These are phyloP conservation scores for Drosophila subquinaria DNA, from an alignment of 2,888 invertebrate species.

Conservation along the genomic window DNA sequence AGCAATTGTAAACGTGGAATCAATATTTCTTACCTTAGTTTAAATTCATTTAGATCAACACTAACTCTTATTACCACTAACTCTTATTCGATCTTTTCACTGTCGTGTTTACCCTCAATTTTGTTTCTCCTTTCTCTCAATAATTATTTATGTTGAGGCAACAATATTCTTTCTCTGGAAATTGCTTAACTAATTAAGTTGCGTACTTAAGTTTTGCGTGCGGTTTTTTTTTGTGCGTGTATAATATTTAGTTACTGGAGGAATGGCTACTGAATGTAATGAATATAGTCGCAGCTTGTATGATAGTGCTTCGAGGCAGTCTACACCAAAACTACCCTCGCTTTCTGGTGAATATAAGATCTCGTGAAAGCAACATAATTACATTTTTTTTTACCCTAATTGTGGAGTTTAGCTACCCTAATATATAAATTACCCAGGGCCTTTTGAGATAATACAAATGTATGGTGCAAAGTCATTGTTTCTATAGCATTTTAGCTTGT, in stretches of 20 bases:
- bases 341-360: conserved; percentile 8
- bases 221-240: conserved; percentile 36
- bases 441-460: neutral
- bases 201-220: conserved; percentile 54
- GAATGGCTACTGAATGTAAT: conserved; percentile 43
- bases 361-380: conserved; percentile 45
- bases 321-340: neutral
- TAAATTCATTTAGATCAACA: neutral
- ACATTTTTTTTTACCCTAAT: conserved; percentile 15
- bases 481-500: neutral
- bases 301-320: conserved; percentile 47
- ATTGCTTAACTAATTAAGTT: conserved; percentile 67
- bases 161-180: conserved; percentile 42
- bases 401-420: conserved; percentile 8
- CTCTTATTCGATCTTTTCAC: too few species aligned
- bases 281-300: conserved; percentile 61
- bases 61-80: too few species aligned
- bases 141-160: neutral
- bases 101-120: neutral
- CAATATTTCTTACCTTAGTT: neutral
- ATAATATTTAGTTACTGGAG: conserved; percentile 2
- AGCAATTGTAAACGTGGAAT: too few species aligned
- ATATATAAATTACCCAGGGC: neutral
- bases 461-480: neutral
- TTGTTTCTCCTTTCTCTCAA: neutral